Evolutionary conservation across 2,888 invertebrate genomes (phyloP), one percentile per base, ranked within the genome.

Genomic region (Minunthozetes semirufus): DNA sequence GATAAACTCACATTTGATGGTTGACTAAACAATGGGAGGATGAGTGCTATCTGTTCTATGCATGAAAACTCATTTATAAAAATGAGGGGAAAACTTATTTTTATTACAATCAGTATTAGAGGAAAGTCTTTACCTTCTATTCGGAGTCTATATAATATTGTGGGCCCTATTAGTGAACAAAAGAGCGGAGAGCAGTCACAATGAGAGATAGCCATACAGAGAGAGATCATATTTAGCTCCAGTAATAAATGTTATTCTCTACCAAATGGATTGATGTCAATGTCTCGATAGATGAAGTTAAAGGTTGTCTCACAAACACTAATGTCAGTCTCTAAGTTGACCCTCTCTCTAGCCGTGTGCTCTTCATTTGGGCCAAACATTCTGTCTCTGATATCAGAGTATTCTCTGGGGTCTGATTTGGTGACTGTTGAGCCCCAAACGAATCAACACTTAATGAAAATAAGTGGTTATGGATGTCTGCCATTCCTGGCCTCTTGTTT

Each of bases 391-490:
- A 68, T 68, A 68, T 61, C 29, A 61, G 17, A 19, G n/a, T 68
- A 42, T 19, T 68, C 68, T 42, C 68, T 33, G 22, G 68, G 42
- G 68, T 68, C 68, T 68, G 46, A 68, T 68, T 68, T 68, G 68
- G 68, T 46, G 68, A 68, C 38, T 22, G 68, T 22, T 22, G 68
- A 42, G 68, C 38, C n/a, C 22, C 68, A 68, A 25, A 68, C 42
- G 61, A 61, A 25, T 61, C 27, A 68, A 38, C 68, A 68, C 22
- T 68, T 68, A 68, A 68, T 68, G 68, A 68, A 38, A 68, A 68
- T 68, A 68, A 68, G 68, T 68, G 68, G 68, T 68, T 68, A 68
- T 68, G 38, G n/a, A 68, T 68, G 68, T 68, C 19, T 42, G 19
- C 42, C 15, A 59, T 27, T 59, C 59, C 17, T n/a, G 56, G 11